Conservation (phyloP, 92 coral and sea anemone species). For the Meandrina meandrites region DNA sequence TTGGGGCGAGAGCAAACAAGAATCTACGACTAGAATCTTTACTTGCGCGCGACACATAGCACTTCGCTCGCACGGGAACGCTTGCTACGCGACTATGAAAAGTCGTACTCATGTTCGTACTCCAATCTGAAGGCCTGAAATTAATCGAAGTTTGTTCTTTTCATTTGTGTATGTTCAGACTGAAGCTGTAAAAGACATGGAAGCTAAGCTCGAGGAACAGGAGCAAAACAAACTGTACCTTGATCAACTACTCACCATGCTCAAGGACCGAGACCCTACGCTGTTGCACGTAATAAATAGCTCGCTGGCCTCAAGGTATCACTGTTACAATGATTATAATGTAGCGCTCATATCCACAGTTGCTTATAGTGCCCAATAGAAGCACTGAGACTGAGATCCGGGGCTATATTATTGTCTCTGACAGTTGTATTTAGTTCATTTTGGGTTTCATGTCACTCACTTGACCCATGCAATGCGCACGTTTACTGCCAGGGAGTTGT, state of each 20-base stretch:
- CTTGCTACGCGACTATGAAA: too few species aligned
- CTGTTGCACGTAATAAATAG: conserved; percentile 74
- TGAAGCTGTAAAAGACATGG: conserved; percentile 74
- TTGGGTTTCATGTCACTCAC: too few species aligned
- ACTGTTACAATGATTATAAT: background rate
- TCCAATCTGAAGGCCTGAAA: too few species aligned
- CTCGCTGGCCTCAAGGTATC: conserved; percentile 80
- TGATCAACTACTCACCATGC: conserved; percentile 78
- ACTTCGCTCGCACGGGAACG: too few species aligned
- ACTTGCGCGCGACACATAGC: too few species aligned
- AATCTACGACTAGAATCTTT: too few species aligned
- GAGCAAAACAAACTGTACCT: conserved; percentile 83
- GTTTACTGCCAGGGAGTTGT: background rate
- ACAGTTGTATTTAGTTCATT: too few species aligned
- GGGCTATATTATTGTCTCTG: too few species aligned
- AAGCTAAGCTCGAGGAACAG: conserved; percentile 82
- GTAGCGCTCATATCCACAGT: background rate
- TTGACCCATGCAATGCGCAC: too few species aligned
- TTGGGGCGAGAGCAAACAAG: too few species aligned
- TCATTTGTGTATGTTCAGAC: conserved; percentile 53
- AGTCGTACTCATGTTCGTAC: too few species aligned
- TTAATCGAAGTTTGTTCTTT: background rate
- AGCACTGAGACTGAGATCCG: too few species aligned
- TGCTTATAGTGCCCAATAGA: background rate
- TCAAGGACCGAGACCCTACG: conserved; percentile 91